A percentile compares a stretch with the other conserved stretches of the same genome.
phyloP scores from a whole-genome alignment of 2,888 invertebrate genomes.

The Nomada fabriciana region DNA sequence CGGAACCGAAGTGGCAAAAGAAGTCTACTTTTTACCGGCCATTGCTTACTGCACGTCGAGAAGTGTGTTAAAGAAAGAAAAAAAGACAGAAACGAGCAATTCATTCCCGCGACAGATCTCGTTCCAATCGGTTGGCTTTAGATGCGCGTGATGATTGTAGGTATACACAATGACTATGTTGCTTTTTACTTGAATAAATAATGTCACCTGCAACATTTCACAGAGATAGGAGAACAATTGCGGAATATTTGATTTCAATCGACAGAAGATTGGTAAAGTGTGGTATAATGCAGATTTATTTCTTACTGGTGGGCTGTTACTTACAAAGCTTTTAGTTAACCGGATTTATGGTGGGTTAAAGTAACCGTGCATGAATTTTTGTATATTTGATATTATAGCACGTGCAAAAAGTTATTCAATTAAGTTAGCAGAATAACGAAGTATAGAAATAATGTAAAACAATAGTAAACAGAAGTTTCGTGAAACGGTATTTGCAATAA shows the following conservation, averaged over 20 bases:
- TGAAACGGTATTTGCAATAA: too few species aligned
- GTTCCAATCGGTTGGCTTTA: constrained; percentile 21
- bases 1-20: constrained; percentile 44
- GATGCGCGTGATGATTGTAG: background rate
- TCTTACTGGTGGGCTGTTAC: background rate
- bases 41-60: constrained; percentile 44
- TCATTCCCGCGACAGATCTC: constrained; percentile 13
- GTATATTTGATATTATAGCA: too few species aligned
- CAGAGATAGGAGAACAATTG: background rate
- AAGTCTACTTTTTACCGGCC: constrained; percentile 51
- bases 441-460: too few species aligned
- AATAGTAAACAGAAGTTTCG: too few species aligned
- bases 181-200: constrained; percentile 24
- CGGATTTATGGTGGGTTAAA: background rate
- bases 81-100: constrained; percentile 5
- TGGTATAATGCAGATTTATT: background rate
- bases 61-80: background rate
- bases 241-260: constrained; percentile 19
- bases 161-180: background rate
- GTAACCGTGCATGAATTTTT: too few species aligned
- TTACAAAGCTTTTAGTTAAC: background rate
- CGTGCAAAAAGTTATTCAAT: too few species aligned
- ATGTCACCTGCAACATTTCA: constrained; percentile 12
- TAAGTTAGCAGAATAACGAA: too few species aligned
- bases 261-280: background rate